phyloP scores from a whole-genome alignment of 92 coral and sea anemone species.

The Umimayanthus kanabou region DNA sequence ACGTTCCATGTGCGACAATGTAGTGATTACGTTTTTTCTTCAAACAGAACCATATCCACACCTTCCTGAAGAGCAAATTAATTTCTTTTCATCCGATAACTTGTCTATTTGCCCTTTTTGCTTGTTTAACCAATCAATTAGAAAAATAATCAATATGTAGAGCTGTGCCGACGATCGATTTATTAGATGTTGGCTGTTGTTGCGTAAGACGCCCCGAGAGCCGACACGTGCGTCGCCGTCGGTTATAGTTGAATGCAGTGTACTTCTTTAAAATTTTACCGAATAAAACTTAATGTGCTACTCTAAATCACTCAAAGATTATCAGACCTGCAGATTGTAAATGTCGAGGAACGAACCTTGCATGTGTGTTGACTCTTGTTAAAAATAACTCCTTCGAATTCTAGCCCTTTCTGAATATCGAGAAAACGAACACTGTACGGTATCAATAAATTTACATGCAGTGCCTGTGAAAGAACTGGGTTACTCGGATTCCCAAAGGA shows the following conservation, averaged over 20 bases:
- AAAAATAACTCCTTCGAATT: background rate
- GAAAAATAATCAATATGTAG: background rate
- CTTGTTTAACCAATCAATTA: background rate
- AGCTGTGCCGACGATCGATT: background rate
- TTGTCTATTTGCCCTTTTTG: background rate
- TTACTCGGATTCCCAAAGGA: too few relatives aligned
- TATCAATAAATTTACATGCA: too few relatives aligned
- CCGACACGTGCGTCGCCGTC: background rate
- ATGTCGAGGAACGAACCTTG: background rate
- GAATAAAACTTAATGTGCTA: background rate
- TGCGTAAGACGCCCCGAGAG: background rate
- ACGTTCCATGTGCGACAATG: background rate
- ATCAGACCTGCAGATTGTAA: background rate
- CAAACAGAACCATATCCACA: background rate
- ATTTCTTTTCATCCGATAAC: background rate
- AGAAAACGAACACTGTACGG: too few relatives aligned
- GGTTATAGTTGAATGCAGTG: background rate
- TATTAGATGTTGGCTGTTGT: background rate
- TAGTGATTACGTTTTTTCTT: background rate
- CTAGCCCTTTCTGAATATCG: background rate
- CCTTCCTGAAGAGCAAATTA: conserved; percentile 28
- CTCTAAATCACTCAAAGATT: background rate
- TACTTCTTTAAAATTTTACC: background rate
- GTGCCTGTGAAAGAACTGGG: too few relatives aligned
- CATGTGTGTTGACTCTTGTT: background rate